Percentiles rank a stretch among this genome's conserved stretches.
These are phyloP conservation scores for Cephus nigrinus DNA, from an alignment of 2,888 invertebrate species.

Conservation along the genomic window DNA sequence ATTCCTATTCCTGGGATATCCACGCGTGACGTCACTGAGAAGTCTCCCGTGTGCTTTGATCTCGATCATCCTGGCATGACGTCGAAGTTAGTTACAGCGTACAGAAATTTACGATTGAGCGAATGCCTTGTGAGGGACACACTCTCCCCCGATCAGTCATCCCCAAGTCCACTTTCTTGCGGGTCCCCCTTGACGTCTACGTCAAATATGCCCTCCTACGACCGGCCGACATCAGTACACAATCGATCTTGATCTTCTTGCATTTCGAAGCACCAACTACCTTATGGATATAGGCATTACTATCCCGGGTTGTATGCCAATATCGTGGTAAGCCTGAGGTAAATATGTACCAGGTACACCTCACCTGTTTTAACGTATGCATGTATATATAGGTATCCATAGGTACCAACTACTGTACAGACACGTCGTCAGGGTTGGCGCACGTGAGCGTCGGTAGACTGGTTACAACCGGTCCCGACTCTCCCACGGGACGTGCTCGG, in stretches of 20 bases:
- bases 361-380: conserved; percentile 23
- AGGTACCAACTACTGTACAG: not conserved
- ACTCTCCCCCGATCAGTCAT: not conserved
- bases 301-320: conserved; percentile 29
- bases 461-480: conserved; percentile 29
- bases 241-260: not conserved
- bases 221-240: not conserved
- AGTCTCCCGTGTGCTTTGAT: not conserved
- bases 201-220: not conserved
- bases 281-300: conserved; percentile 20
- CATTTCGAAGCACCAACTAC: conserved; percentile 15
- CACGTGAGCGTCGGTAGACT: conserved; percentile 1
- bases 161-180: not conserved
- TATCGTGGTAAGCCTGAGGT: conserved; percentile 38
- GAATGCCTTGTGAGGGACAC: not conserved
- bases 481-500: conserved; percentile 21
- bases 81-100: not conserved
- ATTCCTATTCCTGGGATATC: not conserved
- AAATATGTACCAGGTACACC: conserved; percentile 42
- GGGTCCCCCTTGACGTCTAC: not conserved
- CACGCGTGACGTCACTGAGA: not conserved
- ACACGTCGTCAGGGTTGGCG: not conserved
- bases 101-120: not conserved
- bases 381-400: not conserved
- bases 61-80: not conserved